phyloP scores from a whole-genome alignment of 1,140 invertebrate genomes.

The Cotesia chilonis region DNA sequence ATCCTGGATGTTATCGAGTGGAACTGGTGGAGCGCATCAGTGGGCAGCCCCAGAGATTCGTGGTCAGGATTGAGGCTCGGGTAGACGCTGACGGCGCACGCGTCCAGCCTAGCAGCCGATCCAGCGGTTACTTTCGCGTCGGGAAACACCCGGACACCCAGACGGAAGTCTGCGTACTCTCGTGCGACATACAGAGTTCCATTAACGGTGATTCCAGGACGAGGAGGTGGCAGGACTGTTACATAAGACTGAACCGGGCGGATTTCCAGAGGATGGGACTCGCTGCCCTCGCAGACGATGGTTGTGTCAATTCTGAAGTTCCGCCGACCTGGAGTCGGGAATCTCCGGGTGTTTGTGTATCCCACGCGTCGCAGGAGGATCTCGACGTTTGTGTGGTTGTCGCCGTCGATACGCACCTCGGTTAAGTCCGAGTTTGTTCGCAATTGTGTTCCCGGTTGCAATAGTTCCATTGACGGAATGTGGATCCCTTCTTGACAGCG shows the following conservation, averaged over 20 bases:
- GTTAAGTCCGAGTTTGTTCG: constrained; percentile 82
- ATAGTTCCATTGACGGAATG: constrained; percentile 78
- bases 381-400: constrained; percentile 89
- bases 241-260: constrained; percentile 83
- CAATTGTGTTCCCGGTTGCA: constrained; percentile 79
- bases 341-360: constrained; percentile 88
- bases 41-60: constrained; percentile 83
- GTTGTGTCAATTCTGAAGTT: constrained; percentile 86
- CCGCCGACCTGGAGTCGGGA: constrained; percentile 90
- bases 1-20: constrained; percentile 80
- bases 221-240: constrained; percentile 85
- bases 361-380: constrained; percentile 86
- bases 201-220: constrained; percentile 84
- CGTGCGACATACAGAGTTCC: constrained; percentile 83
- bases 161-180: constrained; percentile 86
- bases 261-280: constrained; percentile 61
- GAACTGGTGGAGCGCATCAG: constrained; percentile 74
- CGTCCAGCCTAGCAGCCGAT: constrained; percentile 76
- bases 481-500: constrained; percentile 84
- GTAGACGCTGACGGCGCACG: constrained; percentile 90
- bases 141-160: constrained; percentile 85
- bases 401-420: constrained; percentile 89
- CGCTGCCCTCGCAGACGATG: constrained; percentile 71
- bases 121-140: constrained; percentile 78
- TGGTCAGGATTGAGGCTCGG: constrained; percentile 94